Evolutionary conservation across 2,888 invertebrate genomes (phyloP), one percentile per base, ranked within the genome.

Genomic region (Ypsolopha sequella): DNA sequence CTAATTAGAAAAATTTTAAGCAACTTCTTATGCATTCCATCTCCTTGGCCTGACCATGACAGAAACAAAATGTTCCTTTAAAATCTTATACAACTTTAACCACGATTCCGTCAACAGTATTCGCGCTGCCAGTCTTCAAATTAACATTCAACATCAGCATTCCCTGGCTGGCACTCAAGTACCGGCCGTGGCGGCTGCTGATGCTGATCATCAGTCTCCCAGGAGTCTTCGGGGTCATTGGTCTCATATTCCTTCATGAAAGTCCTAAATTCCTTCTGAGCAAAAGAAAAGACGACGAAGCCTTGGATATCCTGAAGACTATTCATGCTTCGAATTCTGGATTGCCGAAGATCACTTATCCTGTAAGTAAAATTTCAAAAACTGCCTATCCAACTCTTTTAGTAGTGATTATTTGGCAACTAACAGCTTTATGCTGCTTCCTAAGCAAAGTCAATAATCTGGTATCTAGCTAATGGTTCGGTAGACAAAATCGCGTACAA

Each of bases 221-320:
- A 0, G 89, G 91, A 47, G 61, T 91, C 0, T 39, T 91, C 0
- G 90, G 92, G 0, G 86, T 89, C 0, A 8, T 90, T 0, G 80
- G 88, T 35, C 74, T 90, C 13, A 61, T 85, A 0, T 78, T 80
- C 45, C 73, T 91, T 51, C 90, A 92, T 0, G 95, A 95, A 67
- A 95, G 93, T 58, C 95, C 95, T 0, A 93, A 93, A 67, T 95
- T 91, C 65, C 78, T 91, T 44, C 79, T 92, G 3, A 89, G 90
- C 41, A 90, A 89, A 58, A 89, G 89, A 0, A 77, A 80, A 52
- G 72, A 87, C 0, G 77, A 88, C 0, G 86, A 88, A 50, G 91
- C 93, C 0, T 58, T 93, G 36, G 55, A 64, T 0, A 66, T 73
- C 6, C 56, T 85, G 39, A 66, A 57, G 36, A 52, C 51, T 7